Percentiles rank a stretch among this genome's conserved stretches.
These are phyloP conservation scores for Philypnodon macrostomus DNA, from an alignment of 2,797 vertebrate species.

Conservation along the genomic window DNA sequence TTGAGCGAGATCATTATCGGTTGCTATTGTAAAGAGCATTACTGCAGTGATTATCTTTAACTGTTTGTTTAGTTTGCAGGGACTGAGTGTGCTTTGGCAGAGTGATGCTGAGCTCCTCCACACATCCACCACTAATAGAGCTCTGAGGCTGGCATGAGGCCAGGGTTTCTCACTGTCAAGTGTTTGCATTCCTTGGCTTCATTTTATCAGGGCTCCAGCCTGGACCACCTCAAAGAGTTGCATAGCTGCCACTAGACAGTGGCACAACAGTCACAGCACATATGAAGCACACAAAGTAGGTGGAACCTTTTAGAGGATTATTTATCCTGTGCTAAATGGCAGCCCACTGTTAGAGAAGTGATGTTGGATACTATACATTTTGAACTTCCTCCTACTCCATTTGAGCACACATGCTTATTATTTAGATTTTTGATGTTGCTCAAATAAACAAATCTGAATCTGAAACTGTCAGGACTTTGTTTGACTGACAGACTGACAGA, in stretches of 20 bases:
- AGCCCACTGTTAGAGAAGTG: too few relatives aligned
- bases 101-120: constrained; percentile 61
- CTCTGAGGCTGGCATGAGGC: constrained; percentile 49
- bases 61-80: constrained; percentile 53
- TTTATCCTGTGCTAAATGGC: constrained; percentile 25
- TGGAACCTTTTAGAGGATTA: constrained; percentile 9
- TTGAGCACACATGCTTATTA: too few relatives aligned
- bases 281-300: constrained; percentile 11
- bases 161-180: constrained; percentile 62
- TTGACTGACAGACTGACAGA: constrained; percentile 62
- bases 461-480: constrained; percentile 12
- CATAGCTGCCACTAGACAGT: constrained; percentile 23
- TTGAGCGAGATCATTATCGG: constrained; percentile 26
- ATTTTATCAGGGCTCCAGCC: constrained; percentile 63
- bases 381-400: too few relatives aligned
- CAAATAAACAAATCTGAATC: too few relatives aligned
- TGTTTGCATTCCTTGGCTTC: constrained; percentile 66
- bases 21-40: constrained; percentile 35
- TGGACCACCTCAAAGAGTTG: constrained; percentile 24
- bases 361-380: too few relatives aligned
- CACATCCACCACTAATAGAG: constrained; percentile 56
- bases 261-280: constrained; percentile 18
- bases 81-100: constrained; percentile 64
- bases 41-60: constrained; percentile 60
- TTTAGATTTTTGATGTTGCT: too few relatives aligned